Base-by-base conservation (phyloP, 2,888 invertebrate genomes). In the Cheilosia pagana region DNA sequence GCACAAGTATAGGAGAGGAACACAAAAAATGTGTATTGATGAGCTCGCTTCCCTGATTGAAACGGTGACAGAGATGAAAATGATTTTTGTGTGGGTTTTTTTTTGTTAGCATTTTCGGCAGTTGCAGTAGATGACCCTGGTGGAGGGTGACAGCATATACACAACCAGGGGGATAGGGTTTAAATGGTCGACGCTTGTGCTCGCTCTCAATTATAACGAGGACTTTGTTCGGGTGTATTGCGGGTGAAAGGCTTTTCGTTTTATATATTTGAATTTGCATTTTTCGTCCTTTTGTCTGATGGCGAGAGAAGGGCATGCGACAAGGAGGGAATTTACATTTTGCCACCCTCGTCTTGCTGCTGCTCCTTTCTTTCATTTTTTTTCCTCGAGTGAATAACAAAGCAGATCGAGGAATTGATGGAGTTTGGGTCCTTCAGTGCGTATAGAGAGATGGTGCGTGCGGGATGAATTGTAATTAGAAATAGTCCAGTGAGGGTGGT, bases 61-160 rank as follows among this genome's bases (percentile, higher is more conserved):
- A 85, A 71, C 85, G 85, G 85, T 85, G 85, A 85, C 85, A 85
- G 81, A 85, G 75, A 81, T 81, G 85, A 76, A 85, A 85, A 85
- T 81, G 71, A 76, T 85, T 85, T 85, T 85, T 10, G 8, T 31
- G 7, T 28, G 7, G 7, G 7, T 2, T 8, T 8, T 28, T 28
- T 28, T 8, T 28, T 28, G 7, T 8, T 1, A 2, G 28, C 8
- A 28, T 35, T 35, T 85, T 85, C 75, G 85, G 85, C 81, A 85
- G 81, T 85, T 81, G 85, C 85, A 85, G 81, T 50, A 70, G 81
- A 85, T 85, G 85, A 85, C 85, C 85, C 81, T 76, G 25, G 25
- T 52, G 50, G 63, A 81, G 70, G 75, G 75, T 71, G 72, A 65
- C 75, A 31, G 12, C 23, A 25, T 39, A n/a, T n/a, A n/a, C n/a